Base-by-base conservation (phyloP, 2,113 vertebrate species). In the Microcebus tavaratra region DNA sequence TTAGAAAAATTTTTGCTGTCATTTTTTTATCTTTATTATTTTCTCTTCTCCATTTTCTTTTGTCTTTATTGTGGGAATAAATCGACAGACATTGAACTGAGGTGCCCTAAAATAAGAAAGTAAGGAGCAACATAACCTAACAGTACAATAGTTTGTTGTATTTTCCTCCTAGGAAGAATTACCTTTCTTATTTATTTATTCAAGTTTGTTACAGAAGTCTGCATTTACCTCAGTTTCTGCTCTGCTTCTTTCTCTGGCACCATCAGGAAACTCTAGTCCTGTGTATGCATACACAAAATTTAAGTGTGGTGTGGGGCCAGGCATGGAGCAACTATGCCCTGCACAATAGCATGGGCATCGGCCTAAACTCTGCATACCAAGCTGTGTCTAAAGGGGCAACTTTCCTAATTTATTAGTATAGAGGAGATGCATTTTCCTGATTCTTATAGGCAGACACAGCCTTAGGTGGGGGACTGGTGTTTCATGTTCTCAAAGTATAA, bases 211-310 rank as follows among this genome's bases (percentile, higher is more conserved):
- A 86, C 8, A 78, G 75, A 89, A 94, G 50, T 76, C 42, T 92
- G n/a, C 5, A 36, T 65, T 86, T 90, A 90, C 17, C 45, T 87
- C 31, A 65, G 25, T 83, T 90, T 86, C 76, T 92, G 11, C 25
- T 95, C 72, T 76, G 20, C 36, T 89, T 90, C 18, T 90, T 21
- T 72, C 87, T 85, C 36, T 94, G 93, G 25, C 48, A 80, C 15
- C 31, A 88, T 70, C 7, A 94, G 70, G 70, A 90, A 94, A 65
- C 9, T 34, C 23, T 45, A 87, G 8, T 9, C 20, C 34, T 48
- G 25, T 76, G 23, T 80, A 42, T 31, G 17, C 5, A 0, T 48
- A 68, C 0, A 83, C 23, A 96, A 94, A 82, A 86, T 29, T 14
- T 86, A 27, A 39, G 21, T 11, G 31, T 42, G n/a, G 5, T 6